phyloP scores from a whole-genome alignment of 1,140 invertebrate genomes.

The Magallana ariakensis region DNA sequence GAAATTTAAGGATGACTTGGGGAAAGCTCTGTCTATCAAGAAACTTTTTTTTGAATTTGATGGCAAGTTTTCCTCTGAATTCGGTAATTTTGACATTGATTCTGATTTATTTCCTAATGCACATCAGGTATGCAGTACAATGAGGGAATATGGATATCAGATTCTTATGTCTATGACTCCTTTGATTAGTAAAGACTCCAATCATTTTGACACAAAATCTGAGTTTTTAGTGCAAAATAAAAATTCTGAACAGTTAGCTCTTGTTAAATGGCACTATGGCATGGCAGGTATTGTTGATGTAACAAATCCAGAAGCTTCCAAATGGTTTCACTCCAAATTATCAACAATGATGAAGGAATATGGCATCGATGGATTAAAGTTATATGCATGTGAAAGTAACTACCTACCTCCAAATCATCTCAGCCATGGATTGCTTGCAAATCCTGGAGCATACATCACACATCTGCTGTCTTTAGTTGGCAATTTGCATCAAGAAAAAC shows the following conservation, averaged over 20 bases:
- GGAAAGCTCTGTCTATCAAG: slow-evolving; percentile 65
- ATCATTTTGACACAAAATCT: slow-evolving; percentile 50
- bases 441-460: slow-evolving; percentile 62
- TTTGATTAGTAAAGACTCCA: slow-evolving; percentile 81
- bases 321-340: slow-evolving; percentile 80
- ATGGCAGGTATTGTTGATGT: slow-evolving; percentile 82
- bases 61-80: slow-evolving; percentile 92
- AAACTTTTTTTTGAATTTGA: slow-evolving; percentile 92
- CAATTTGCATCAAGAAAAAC: not conserved
- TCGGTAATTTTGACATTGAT: slow-evolving; percentile 89
- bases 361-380: slow-evolving; percentile 59
- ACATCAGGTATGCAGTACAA: slow-evolving; percentile 81
- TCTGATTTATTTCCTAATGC: slow-evolving; percentile 87
- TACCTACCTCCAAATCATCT: slow-evolving; percentile 48
- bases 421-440: slow-evolving; percentile 65
- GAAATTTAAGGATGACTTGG: slow-evolving; percentile 84
- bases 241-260: not conserved
- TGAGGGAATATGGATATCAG: slow-evolving; percentile 85
- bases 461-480: slow-evolving; percentile 62
- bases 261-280: slow-evolving; percentile 41
- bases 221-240: slow-evolving; percentile 47
- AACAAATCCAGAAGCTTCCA: slow-evolving; percentile 85
- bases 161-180: slow-evolving; percentile 93
- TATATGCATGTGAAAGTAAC: slow-evolving; percentile 63
- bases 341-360: slow-evolving; percentile 79